Base-by-base conservation (phyloP, 2,113 vertebrate species). In the Lycaon pictus region DNA sequence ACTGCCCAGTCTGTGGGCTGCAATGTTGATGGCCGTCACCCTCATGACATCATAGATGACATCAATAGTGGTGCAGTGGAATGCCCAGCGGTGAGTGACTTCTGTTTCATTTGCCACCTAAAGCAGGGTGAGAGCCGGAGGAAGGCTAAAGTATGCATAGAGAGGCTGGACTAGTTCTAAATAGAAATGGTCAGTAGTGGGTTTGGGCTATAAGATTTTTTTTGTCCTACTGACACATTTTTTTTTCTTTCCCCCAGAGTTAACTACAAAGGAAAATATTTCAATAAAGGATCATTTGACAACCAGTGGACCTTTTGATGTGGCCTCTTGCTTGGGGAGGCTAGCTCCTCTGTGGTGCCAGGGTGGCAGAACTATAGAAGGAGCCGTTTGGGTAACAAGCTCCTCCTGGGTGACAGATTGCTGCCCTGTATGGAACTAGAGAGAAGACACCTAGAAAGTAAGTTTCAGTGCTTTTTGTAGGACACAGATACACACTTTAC, bases 1-100 rank as follows among this genome's bases (percentile, higher is more conserved):
- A 99, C 99, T 0, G 99, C 99, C 53, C 99, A 99, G 98, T 99
- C 99, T 0, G 99, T 99, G 9, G 99, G 99, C 35, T 99, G 99
- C 98, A 99, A 99, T 94, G 98, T 99, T 0, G 99, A 99, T 71
- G 99, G 99, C 12, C 99, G 99, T 9, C 99, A 98, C 93, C 99
- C 99, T 4, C 99, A 99, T 0, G 99, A 99, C 60, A 98, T 99
- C 98, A 99, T 99, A 0, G 99, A 99, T n/a, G 99, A 99, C 97
- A 99, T 99, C 98, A 99, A 99, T 96, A 99, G 98, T 0, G 99
- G 99, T 37, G 99, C 98, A 2, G 85, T 99, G 0, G 99, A 99
- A 91, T 99, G 99, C 95, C 99, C 99, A 0, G 97, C 99, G 11
- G 99, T 99, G 95, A 99, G 99, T 99, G 69, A n/a, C 11, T 35